Evolutionary conservation across 1,140 invertebrate genomes (phyloP), one percentile per base, ranked within the genome.

Genomic region (Bombus cullumanus): DNA sequence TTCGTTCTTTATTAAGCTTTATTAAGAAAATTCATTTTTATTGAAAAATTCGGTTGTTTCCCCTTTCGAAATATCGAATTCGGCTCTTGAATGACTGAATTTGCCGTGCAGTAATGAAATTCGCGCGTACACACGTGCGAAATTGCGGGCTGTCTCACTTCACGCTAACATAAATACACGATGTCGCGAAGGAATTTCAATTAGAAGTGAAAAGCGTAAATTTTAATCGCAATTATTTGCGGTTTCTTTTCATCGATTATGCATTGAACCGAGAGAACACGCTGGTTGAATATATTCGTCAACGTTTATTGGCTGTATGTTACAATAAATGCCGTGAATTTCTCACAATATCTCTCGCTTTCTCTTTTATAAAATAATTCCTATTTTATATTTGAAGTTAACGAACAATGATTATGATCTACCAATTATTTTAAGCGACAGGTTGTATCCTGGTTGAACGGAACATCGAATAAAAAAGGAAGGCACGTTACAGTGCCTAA

Each of bases 171-270:
- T 22, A 74, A 82, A 62, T 41, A 9, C 28, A 10, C n/a, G 62
- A 25, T 39, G 31, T 25, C 31, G 22, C 18, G 25, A 64, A 41
- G 53, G 72, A 83, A 83, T 83, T 83, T 43, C 62, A 83, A 83
- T 83, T 76, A 66, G 31, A 47, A 47, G 34, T 10, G 57, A 64
- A n/a, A 47, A 37, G 37, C 41, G 39, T 76, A 59, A 82, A 62
- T 71, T 81, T 71, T 39, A 57, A 71, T 72, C 47, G 15, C 28
- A 39, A 73, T 81, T 73, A 81, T 59, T 81, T n/a, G 18, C n/a
- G 47, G 69, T 3, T n/a, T 43, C 6, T 62, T 53, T 53, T 43
- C 57, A 62, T 53, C 37, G 53, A 43, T 39, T 39, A 18, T 37
- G 34, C 22, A 4, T 22, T 8, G 25, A 53, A 41, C 25, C 37